Percentiles rank a stretch among this genome's conserved stretches.
Conservation (phyloP, 2,888 invertebrate species). For the Diachrysia chrysitis region DNA sequence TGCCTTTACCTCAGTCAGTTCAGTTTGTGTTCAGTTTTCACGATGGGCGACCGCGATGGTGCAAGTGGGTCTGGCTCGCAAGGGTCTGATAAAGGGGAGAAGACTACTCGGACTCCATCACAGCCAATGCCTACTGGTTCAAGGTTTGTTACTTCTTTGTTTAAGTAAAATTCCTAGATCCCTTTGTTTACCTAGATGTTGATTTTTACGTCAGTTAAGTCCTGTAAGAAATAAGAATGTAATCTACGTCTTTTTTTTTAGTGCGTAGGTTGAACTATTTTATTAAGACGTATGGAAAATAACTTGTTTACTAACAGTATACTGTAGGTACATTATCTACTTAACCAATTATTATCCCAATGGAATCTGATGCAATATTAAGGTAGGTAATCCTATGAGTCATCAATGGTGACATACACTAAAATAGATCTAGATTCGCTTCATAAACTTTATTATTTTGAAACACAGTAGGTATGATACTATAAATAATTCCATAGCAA, state of each 20-base stretch:
- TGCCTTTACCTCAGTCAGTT: constrained; percentile 65
- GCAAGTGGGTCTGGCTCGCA: constrained; percentile 74
- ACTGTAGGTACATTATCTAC: neutral
- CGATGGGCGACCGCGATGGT: constrained; percentile 82
- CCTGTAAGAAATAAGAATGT: neutral
- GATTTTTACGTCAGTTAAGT: neutral
- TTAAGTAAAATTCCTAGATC: neutral
- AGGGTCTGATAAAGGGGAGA: constrained; percentile 67
- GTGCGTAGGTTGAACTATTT: neutral
- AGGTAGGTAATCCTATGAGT: neutral
- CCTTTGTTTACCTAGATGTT: neutral
- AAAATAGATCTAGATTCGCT: neutral
- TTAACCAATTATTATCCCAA: neutral
- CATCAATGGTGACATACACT: neutral
- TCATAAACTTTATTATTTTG: neutral
- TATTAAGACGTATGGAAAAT: too few relatives aligned
- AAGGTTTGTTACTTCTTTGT: constrained; percentile 64
- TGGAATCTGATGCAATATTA: neutral
- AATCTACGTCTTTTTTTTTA: neutral
- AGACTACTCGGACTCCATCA: constrained; percentile 68
- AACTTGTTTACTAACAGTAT: neutral
- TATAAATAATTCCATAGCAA: too few relatives aligned
- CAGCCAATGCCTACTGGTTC: constrained; percentile 79
- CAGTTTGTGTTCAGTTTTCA: constrained; percentile 67
- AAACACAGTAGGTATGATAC: too few relatives aligned